These are phyloP conservation scores for Sebastes aleutianus DNA, from an alignment of 2,797 vertebrate genomes.

Conservation along the genomic window DNA sequence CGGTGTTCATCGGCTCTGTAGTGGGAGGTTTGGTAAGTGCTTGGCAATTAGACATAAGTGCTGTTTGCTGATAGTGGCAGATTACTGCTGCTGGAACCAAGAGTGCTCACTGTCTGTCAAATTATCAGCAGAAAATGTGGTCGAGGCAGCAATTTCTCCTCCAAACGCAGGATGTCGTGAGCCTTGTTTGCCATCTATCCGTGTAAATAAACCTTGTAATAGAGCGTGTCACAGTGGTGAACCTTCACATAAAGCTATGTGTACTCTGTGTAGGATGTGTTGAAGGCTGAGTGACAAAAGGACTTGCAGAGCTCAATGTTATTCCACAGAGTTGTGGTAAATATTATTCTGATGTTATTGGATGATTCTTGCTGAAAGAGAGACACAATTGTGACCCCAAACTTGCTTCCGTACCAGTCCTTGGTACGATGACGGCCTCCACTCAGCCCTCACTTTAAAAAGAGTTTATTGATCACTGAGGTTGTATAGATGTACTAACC, in stretches of 20 bases:
- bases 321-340: background rate
- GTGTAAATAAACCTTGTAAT: background rate
- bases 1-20: background rate
- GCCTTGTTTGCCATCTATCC: background rate
- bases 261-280: background rate
- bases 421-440: background rate
- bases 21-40: slow-evolving; percentile 26
- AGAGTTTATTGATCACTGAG: background rate
- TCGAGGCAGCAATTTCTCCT: background rate
- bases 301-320: background rate
- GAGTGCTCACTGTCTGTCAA: slow-evolving; percentile 23
- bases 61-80: slow-evolving; percentile 36
- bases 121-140: slow-evolving; percentile 16
- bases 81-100: slow-evolving; percentile 7
- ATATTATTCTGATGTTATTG: background rate
- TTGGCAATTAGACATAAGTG: slow-evolving; percentile 36
- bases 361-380: background rate
- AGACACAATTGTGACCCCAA: background rate
- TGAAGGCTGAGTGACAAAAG: background rate
- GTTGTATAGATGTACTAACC: background rate
- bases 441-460: background rate
- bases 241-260: background rate
- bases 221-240: background rate
- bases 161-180: background rate
- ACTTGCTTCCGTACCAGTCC: background rate